Base-by-base conservation (phyloP, 2,113 vertebrate species). In the Stegostoma tigrinum region DNA sequence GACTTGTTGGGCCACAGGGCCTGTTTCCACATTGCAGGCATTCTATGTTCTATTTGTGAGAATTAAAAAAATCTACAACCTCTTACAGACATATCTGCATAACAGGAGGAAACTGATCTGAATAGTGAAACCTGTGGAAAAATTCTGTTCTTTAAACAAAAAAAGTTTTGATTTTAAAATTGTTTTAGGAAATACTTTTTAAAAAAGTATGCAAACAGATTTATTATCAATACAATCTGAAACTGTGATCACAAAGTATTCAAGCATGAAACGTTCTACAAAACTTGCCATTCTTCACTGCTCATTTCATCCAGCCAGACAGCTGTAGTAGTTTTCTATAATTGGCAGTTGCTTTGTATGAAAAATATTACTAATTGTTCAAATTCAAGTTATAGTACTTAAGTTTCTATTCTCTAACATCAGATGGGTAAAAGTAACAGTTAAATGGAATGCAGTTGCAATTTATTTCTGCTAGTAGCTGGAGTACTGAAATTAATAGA, bases 281-380 rank as follows among this genome's bases (percentile, higher is more conserved):
- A 68, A 94, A 68, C 12, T 42, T 23, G 19, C 45, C 91, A 94
- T 70, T 94, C 23, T 68, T 94, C 91, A 94, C 34, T 38, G 38
- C 38, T 7, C 91, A 94, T 94, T 94, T 38, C n/a, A 94, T 90
- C 87, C 52, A 90, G 52, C 24, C 48, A 55, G 52, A 61, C 87
- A 48, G 45, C 45, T 86, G 83, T 3, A 87, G 42, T 87, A 5
- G 12, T 55, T 89, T 90, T 90, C 12, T 30, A 64, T 61, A 90
- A 90, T 15, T 89, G 30, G 52, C 87, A 61, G 61, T 64, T 17
- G 38, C 1, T 61, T 19, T 27, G 87, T 61, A 90, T 61, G 52
- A 90, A 61, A 4, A 90, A 90, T 61, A 61, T 34, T 34, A 90
- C 17, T 61, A 34, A 90, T 61, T 61, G 19, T 30, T 61, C 23